A percentile compares a stretch with the other conserved stretches of the same genome.
Evolutionary conservation across 1,140 invertebrate species (phyloP).

Genomic region (Myzus persicae): DNA sequence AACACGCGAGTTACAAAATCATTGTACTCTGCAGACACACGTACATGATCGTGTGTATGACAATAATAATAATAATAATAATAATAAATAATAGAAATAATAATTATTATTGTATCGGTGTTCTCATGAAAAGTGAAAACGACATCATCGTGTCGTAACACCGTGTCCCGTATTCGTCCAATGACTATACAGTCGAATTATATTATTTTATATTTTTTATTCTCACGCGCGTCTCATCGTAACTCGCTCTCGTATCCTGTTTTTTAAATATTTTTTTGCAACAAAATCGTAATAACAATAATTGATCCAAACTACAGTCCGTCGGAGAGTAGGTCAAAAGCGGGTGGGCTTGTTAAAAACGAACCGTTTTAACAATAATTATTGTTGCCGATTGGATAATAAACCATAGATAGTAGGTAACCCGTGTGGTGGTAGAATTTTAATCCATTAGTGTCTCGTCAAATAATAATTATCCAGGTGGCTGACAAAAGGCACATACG

Average conservation of each 20-base stretch:
- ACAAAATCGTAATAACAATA: no score
- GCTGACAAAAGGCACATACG: neutral
- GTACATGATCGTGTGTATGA: neutral
- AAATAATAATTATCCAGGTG: neutral
- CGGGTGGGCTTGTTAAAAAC: neutral
- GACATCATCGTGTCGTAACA: constrained; percentile 16
- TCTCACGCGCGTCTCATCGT: neutral
- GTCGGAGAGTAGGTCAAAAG: neutral
- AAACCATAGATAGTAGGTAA: neutral
- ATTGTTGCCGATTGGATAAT: neutral
- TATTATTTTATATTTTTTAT: neutral
- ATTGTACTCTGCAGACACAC: neutral
- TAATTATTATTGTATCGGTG: neutral
- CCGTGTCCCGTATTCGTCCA: neutral
- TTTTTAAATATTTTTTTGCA: neutral
- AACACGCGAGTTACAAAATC: constrained; percentile 28
- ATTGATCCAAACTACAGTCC: neutral
- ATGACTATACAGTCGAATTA: neutral
- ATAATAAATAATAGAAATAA: neutral
- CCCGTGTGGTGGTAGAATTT: neutral
- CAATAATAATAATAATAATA: neutral
- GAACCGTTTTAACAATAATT: neutral
- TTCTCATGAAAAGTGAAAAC: constrained; percentile 33
- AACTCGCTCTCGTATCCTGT: neutral
- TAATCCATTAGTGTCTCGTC: neutral